phyloP scores from a whole-genome alignment of 2,888 invertebrate species.

The Dryobotodes eremita region DNA sequence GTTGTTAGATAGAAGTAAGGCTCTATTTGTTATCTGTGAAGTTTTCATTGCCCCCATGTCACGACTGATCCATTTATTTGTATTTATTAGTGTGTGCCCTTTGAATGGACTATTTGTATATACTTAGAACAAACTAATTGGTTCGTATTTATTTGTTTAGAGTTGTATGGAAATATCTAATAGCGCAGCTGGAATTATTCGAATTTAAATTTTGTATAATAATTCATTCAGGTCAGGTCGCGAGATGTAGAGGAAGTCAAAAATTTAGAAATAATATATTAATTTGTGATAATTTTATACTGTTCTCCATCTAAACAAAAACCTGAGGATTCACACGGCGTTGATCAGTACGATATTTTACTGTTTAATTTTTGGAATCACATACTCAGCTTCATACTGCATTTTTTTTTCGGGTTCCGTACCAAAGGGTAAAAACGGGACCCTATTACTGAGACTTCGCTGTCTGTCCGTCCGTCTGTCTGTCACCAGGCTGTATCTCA shows the following conservation, averaged over 20 bases:
- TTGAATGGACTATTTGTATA: conserved; percentile 48
- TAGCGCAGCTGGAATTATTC: neutral
- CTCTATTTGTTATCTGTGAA: conserved; percentile 59
- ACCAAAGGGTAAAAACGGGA: too few relatives aligned
- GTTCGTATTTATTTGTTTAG: conserved; percentile 7
- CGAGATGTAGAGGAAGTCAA: neutral
- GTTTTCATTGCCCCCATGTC: conserved; percentile 64
- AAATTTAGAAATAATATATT: neutral
- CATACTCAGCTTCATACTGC: too few relatives aligned
- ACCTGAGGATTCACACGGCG: neutral
- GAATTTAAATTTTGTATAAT: neutral
- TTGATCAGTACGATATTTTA: too few relatives aligned
- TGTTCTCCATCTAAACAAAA: neutral
- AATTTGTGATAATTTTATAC: neutral
- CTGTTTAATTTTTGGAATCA: too few relatives aligned
- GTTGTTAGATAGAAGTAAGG: conserved; percentile 24
- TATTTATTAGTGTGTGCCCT: conserved; percentile 61
- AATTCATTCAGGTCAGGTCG: too few relatives aligned
- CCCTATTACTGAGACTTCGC: too few relatives aligned
- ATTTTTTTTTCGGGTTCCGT: too few relatives aligned
- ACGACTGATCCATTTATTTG: conserved; percentile 66
- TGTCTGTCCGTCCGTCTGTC: too few relatives aligned
- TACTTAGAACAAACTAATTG: neutral
- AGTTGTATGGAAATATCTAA: neutral
- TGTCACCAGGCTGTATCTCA: too few relatives aligned